phyloP scores from a whole-genome alignment of 2,113 vertebrate species.

The Pomatostomus ruficeps region DNA sequence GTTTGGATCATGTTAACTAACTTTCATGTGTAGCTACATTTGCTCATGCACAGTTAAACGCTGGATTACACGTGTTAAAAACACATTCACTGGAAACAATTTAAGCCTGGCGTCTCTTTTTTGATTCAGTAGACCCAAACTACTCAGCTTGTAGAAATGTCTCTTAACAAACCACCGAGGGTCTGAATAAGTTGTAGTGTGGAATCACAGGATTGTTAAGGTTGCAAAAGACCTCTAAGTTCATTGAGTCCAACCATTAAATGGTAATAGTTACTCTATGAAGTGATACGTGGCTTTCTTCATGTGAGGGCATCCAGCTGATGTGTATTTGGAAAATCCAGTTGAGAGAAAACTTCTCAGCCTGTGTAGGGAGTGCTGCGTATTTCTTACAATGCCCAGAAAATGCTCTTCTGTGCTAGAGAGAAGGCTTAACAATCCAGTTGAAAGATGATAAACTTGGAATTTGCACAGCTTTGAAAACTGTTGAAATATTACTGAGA shows the following conservation, averaged over 20 bases:
- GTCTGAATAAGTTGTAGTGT: neutral
- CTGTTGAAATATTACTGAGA: neutral
- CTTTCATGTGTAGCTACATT: neutral
- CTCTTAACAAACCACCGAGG: neutral
- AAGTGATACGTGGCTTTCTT: neutral
- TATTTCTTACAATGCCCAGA: neutral
- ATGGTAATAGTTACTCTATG: neutral
- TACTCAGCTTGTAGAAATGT: neutral
- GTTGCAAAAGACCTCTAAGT: neutral
- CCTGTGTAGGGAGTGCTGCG: neutral
- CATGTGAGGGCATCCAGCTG: neutral
- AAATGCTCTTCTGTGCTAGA: neutral
- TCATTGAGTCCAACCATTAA: neutral
- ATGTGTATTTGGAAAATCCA: neutral
- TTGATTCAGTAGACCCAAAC: neutral
- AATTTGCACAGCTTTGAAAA: neutral
- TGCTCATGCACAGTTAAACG: neutral
- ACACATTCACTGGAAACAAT: neutral
- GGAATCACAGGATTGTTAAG: neutral
- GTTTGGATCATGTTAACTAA: neutral
- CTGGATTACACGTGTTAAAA: neutral
- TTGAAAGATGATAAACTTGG: accelerated
- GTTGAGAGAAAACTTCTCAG: neutral
- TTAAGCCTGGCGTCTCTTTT: neutral
- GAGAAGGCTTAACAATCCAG: neutral